phyloP scores from a whole-genome alignment of 2,797 vertebrate species.

The Scomberomorus guttatus region DNA sequence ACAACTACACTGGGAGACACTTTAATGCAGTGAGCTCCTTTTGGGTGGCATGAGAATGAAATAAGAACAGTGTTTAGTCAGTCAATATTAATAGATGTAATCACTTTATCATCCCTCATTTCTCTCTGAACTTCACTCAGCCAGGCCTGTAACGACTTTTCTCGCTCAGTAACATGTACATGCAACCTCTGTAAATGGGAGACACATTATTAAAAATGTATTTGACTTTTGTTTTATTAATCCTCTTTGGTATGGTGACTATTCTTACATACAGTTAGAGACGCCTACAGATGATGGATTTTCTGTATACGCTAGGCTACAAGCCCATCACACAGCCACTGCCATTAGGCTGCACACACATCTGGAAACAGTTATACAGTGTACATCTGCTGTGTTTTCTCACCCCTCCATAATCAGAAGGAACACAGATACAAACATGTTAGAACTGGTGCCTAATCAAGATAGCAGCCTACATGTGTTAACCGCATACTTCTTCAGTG shows the following conservation, averaged over 20 bases:
- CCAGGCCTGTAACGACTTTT: slow-evolving; percentile 24
- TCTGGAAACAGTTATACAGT: slow-evolving; percentile 27
- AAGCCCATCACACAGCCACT: slow-evolving; percentile 40
- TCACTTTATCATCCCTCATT: slow-evolving; percentile 35
- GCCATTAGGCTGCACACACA: slow-evolving; percentile 24
- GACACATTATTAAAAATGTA: slow-evolving; percentile 41
- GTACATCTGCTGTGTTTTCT: slow-evolving; percentile 16
- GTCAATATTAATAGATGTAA: slow-evolving; percentile 51
- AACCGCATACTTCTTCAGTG: slow-evolving; percentile 13
- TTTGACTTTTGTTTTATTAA: slow-evolving; percentile 68
- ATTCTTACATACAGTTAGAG: slow-evolving; percentile 46
- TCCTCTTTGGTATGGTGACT: slow-evolving; percentile 61
- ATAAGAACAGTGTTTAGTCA: slow-evolving; percentile 38
- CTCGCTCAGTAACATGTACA: slow-evolving; percentile 34
- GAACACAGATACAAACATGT: slow-evolving; percentile 21
- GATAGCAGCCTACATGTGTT: slow-evolving; percentile 3
- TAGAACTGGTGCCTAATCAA: slow-evolving; percentile 15
- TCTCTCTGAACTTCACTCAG: slow-evolving; percentile 1
- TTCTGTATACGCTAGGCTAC: slow-evolving; percentile 54
- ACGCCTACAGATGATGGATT: slow-evolving; percentile 39
- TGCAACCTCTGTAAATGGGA: slow-evolving; percentile 35
- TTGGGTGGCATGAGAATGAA: slow-evolving; percentile 31
- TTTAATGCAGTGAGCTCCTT: slow-evolving; percentile 27
- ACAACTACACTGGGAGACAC: slow-evolving; percentile 9
- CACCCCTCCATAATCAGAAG: slow-evolving; percentile 12